A percentile compares a stretch with the other conserved stretches of the same genome.
phyloP scores from a whole-genome alignment of 35 echinoderm and acorn worm genomes.

The Lytechinus pictus region DNA sequence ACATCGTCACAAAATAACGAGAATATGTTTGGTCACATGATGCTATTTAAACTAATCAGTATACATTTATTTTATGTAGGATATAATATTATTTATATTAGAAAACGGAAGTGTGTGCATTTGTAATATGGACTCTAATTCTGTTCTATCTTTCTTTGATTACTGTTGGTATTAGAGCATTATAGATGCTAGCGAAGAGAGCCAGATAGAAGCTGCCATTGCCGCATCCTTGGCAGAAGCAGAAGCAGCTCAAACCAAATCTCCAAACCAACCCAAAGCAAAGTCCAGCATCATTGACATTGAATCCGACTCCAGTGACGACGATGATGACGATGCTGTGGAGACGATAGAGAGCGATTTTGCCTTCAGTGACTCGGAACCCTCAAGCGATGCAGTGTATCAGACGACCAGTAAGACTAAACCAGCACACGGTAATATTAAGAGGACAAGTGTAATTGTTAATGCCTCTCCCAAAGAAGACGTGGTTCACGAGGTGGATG shows the following conservation, averaged over 20 bases:
- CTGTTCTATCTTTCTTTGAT: background rate
- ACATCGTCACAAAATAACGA: too few species aligned
- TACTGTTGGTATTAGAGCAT: constrained; percentile 54
- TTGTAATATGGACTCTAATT: background rate
- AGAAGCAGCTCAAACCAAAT: constrained; percentile 26
- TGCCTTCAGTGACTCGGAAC: constrained; percentile 47
- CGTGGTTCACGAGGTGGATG: background rate
- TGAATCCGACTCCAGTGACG: constrained; percentile 1
- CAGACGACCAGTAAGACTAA: background rate
- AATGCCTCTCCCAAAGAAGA: background rate
- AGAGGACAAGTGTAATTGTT: background rate
- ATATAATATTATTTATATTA: background rate
- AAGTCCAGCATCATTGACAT: constrained; percentile 32
- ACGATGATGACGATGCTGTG: constrained; percentile 46
- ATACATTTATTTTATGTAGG: too few species aligned
- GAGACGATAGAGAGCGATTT: constrained; percentile 42
- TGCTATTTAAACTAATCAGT: too few species aligned
- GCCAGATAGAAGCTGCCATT: constrained; percentile 92
- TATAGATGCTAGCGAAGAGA: constrained; percentile 88
- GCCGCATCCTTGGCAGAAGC: constrained; percentile 88
- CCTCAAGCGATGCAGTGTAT: constrained; percentile 10
- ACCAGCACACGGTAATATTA: background rate
- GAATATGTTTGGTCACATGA: too few species aligned
- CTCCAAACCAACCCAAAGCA: constrained; percentile 23
- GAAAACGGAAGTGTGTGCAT: background rate